Conservation (phyloP, 2,113 vertebrate species). For the Thymallus thymallus region DNA sequence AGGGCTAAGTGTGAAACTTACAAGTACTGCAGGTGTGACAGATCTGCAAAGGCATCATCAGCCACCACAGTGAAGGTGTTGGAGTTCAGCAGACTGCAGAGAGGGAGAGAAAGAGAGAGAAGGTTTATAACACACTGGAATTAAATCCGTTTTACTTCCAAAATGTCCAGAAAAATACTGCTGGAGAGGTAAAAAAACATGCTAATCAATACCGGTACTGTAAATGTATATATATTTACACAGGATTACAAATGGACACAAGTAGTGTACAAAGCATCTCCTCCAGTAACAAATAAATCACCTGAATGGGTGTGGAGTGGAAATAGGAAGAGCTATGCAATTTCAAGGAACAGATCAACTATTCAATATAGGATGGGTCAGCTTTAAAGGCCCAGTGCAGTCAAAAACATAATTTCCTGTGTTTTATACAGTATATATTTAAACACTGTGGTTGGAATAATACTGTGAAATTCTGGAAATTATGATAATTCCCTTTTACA, state of each 20-base stretch:
- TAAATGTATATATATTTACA: neutral
- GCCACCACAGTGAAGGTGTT: constrained; percentile 87
- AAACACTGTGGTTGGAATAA: too few species aligned
- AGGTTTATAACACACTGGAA: too few species aligned
- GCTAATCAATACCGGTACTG: too few species aligned
- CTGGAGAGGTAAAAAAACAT: neutral
- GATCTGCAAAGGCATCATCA: constrained; percentile 86
- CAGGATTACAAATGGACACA: too few species aligned
- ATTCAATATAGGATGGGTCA: neutral
- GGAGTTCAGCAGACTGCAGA: constrained; percentile 87
- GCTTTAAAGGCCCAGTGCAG: neutral
- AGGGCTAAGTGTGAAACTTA: constrained; percentile 61
- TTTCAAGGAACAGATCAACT: neutral
- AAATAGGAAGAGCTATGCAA: neutral
- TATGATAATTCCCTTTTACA: too few species aligned
- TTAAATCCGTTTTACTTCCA: neutral
- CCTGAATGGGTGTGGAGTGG: too few species aligned
- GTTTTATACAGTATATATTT: too few species aligned
- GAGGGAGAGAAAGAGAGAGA: constrained; percentile 2
- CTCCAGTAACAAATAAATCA: too few species aligned
- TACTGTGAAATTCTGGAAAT: too few species aligned
- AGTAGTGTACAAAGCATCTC: too few species aligned
- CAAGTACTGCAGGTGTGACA: constrained; percentile 93
- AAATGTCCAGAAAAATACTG: neutral
- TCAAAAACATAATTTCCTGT: too few species aligned